Evolutionary conservation across 2,888 invertebrate species (phyloP).

Genomic region (Lasioglossum oenotherae): DNA sequence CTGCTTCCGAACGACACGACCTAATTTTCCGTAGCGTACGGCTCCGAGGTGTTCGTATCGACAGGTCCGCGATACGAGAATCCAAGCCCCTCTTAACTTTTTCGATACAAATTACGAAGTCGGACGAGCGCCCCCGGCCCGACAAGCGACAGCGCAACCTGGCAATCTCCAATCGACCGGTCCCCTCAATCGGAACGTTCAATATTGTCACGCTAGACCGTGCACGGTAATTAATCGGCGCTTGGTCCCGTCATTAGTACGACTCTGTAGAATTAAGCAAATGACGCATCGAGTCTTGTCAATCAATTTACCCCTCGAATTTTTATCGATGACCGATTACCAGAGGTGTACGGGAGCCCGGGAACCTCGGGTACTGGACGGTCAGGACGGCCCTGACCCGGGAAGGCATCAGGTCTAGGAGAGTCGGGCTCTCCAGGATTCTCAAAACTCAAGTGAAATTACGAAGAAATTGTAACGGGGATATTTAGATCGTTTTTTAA

Average conservation of each 20-base stretch:
- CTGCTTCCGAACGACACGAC: conserved; percentile 36
- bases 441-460: no score
- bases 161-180: conserved; percentile 1
- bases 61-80: conserved; percentile 30
- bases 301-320: neutral
- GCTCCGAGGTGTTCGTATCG: conserved; percentile 44
- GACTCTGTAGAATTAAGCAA: conserved; percentile 3
- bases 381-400: no score
- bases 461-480: no score
- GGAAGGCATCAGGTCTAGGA: no score
- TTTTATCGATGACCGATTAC: neutral
- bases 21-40: conserved; percentile 49
- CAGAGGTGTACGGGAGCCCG: neutral
- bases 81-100: conserved; percentile 7
- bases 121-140: neutral
- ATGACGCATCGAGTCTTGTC: neutral
- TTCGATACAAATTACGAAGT: conserved; percentile 21
- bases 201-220: conserved; percentile 27
- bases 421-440: no score
- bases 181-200: conserved; percentile 16
- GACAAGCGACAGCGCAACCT: neutral
- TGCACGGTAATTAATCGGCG: conserved; percentile 24
- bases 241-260: conserved; percentile 7
- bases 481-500: no score
- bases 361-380: neutral